Conservation (phyloP, 2,113 vertebrate genomes). For the Steatornis caripensis region DNA sequence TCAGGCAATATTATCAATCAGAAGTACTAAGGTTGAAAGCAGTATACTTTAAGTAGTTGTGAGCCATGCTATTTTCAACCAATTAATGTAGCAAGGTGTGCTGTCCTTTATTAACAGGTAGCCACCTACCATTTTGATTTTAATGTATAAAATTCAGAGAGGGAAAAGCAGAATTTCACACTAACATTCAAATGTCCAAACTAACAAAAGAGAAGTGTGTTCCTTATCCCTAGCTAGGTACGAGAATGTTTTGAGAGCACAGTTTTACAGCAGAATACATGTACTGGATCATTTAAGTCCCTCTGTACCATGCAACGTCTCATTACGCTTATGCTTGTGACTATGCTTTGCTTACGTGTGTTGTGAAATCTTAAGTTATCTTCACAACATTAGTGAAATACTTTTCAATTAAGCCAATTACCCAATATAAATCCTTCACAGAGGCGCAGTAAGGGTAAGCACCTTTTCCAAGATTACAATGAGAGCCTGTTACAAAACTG, state of each 20-base stretch:
- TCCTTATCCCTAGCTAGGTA: neutral
- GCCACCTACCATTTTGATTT: neutral
- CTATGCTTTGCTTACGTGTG: neutral
- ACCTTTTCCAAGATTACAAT: neutral
- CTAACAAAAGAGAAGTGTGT: neutral
- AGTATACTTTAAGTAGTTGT: neutral
- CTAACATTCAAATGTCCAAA: neutral
- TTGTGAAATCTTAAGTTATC: neutral
- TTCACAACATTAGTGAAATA: neutral
- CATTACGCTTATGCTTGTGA: neutral
- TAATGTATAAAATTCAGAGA: neutral
- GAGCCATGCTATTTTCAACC: neutral
- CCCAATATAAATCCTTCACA: neutral
- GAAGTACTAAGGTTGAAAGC: neutral
- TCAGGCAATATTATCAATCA: neutral
- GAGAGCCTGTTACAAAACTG: neutral
- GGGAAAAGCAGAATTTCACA: neutral
- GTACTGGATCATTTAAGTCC: neutral
- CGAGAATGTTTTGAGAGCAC: neutral
- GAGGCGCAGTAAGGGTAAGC: neutral
- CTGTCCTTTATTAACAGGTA: neutral
- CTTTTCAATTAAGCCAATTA: neutral
- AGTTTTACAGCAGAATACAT: neutral
- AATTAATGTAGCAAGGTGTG: neutral
- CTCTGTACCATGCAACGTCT: neutral